phyloP scores from a whole-genome alignment of 2,888 invertebrate species.

The Rutpela maculata region DNA sequence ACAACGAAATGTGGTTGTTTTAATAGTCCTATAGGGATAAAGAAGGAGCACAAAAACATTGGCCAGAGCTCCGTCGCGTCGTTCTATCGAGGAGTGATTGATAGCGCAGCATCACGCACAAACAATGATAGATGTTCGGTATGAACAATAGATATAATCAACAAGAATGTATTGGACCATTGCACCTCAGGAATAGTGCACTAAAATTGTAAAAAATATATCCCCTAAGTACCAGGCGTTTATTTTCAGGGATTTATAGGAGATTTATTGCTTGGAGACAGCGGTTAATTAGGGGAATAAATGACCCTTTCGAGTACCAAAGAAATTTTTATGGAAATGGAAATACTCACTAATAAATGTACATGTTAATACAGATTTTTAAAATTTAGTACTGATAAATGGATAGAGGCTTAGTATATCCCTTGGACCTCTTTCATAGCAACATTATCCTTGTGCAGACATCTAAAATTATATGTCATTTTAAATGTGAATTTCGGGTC shows the following conservation, averaged over 20 bases:
- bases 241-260: conserved; percentile 3
- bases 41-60: conserved; percentile 28
- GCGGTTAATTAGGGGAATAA: conserved; percentile 15
- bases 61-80: conserved; percentile 8
- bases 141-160: conserved; percentile 41
- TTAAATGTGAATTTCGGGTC: too few relatives aligned
- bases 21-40: conserved; percentile 23
- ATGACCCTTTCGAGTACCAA: not conserved
- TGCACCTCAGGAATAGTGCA: conserved; percentile 13
- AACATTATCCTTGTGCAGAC: too few relatives aligned
- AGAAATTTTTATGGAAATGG: too few relatives aligned
- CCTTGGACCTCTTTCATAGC: too few relatives aligned
- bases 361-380: too few relatives aligned
- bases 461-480: too few relatives aligned
- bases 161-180: conserved; percentile 42
- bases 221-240: conserved; percentile 25
- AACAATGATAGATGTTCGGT: conserved; percentile 43
- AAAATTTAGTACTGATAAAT: too few relatives aligned
- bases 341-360: too few relatives aligned
- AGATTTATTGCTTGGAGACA: conserved; percentile 21
- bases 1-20: conserved; percentile 8
- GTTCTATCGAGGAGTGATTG: conserved; percentile 35
- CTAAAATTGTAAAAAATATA: conserved; percentile 24
- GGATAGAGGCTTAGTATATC: too few relatives aligned
- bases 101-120: conserved; percentile 41